Conservation (phyloP, 2,888 invertebrate genomes). For the Anagyrus pseudococci region DNA sequence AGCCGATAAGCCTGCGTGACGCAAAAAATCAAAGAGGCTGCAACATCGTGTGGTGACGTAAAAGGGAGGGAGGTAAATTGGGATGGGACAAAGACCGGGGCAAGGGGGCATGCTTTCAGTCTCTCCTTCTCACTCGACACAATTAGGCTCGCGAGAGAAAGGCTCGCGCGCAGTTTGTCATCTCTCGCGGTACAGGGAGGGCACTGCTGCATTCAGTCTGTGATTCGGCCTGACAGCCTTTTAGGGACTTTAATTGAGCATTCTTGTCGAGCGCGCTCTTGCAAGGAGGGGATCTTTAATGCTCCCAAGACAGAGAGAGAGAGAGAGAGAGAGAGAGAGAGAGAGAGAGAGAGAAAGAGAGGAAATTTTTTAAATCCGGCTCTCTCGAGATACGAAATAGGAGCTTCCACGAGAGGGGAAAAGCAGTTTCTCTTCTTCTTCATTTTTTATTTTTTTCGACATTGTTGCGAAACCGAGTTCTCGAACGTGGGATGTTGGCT, state of each 20-base stretch:
- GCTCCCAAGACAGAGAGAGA: not conserved
- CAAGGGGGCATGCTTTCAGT: constrained; percentile 20
- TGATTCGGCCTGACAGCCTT: constrained; percentile 31
- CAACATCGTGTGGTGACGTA: constrained; percentile 28
- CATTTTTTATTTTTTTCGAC: no score
- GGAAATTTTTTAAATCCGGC: not conserved
- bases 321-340: no score
- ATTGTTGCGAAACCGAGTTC: no score
- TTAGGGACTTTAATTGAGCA: constrained; percentile 29
- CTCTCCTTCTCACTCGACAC: constrained; percentile 12
- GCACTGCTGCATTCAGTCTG: constrained; percentile 6
- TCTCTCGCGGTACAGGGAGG: not conserved
- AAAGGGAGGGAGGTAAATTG: constrained; percentile 22
- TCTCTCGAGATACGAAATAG: not conserved
- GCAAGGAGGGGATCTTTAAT: no score
- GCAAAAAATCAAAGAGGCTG: constrained; percentile 11
- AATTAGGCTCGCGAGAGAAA: constrained; percentile 28
- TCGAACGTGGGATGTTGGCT: no score
- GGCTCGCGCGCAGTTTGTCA: constrained; percentile 1
- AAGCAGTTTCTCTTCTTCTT: not conserved
- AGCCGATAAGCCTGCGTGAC: not conserved
- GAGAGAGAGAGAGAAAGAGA: not conserved
- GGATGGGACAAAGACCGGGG: constrained; percentile 36
- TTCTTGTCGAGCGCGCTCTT: constrained; percentile 9
- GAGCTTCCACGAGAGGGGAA: not conserved